These are phyloP conservation scores for Sympetrum striolatum DNA, from an alignment of 2,888 invertebrate species.

Conservation along the genomic window DNA sequence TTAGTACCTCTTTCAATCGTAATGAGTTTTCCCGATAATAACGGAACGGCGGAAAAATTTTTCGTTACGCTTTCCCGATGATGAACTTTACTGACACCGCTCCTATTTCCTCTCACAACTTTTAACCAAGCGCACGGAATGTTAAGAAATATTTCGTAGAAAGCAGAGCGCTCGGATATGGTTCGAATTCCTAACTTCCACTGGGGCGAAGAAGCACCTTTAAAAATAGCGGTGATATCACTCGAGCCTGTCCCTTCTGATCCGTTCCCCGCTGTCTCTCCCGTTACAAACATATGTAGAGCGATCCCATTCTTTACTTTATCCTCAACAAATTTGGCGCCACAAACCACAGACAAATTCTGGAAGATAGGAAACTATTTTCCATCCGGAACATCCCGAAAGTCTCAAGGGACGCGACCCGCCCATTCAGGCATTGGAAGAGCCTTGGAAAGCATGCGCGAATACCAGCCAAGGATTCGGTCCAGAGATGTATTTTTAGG, in stretches of 20 bases:
- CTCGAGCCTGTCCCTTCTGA: neutral
- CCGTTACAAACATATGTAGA: neutral
- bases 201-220: neutral
- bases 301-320: neutral
- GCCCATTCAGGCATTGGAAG: neutral
- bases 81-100: neutral
- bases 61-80: neutral
- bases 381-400: neutral
- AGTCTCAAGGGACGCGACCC: neutral
- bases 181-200: neutral
- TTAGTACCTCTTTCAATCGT: too few species aligned
- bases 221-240: neutral
- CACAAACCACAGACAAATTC: neutral
- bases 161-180: neutral
- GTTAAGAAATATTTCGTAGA: neutral
- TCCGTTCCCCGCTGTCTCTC: neutral
- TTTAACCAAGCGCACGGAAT: neutral
- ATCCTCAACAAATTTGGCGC: neutral
- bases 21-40: neutral
- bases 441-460: neutral
- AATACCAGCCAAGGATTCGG: neutral
- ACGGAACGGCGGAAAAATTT: neutral
- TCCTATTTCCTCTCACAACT: neutral
- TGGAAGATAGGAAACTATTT: neutral
- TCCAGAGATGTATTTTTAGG: neutral